Base-by-base conservation (phyloP, 2,888 invertebrate genomes). In the Stenichneumon culpator region DNA sequence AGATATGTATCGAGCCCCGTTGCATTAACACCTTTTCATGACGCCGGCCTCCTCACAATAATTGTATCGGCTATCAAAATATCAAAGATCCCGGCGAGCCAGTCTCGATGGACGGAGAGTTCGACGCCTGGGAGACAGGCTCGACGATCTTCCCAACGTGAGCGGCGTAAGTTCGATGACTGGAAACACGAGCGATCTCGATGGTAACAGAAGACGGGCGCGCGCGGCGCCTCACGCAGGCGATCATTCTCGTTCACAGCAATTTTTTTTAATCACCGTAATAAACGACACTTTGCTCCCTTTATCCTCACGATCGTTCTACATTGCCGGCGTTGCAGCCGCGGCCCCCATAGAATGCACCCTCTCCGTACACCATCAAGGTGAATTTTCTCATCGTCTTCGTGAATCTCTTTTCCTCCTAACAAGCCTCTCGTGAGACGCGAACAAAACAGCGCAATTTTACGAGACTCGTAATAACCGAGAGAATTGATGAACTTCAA, bases 221-320 rank as follows among this genome's bases (percentile, higher is more conserved):
- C 69, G 32, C 69, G 50, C 79, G 50, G 52, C 19, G 16, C 25
- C 44, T 72, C 79, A 50, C 79, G 28, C 60, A 36, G 52, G 22
- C 68, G 39, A 70, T 73, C 60, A 47, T 14, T 69, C n/a, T 72
- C 52, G 14, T 67, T 83, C 72, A 50, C 54, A 36, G 65, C 68
- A 79, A 75, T 79, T 68, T 80, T 79, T 75, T 11, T 79, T 70
- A 82, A 85, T 85, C 79, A 79, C 79, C 72, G 67, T 83, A 85
- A 85, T 83, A 67, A 67, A 74, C 82, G 70, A 79, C 82, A 82
- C 70, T 79, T 79, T 50, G 52, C 72, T 74, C 67, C 73, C 65
- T 70, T 79, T 74, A 79, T 79, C 52, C 22, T 70, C 75, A 47
- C 52, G 67, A 85, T 85, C 84, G 75, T 85, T 85, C 79, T 67